Base-by-base conservation (phyloP, 1,140 invertebrate species). In the Platyscapa corneri region DNA sequence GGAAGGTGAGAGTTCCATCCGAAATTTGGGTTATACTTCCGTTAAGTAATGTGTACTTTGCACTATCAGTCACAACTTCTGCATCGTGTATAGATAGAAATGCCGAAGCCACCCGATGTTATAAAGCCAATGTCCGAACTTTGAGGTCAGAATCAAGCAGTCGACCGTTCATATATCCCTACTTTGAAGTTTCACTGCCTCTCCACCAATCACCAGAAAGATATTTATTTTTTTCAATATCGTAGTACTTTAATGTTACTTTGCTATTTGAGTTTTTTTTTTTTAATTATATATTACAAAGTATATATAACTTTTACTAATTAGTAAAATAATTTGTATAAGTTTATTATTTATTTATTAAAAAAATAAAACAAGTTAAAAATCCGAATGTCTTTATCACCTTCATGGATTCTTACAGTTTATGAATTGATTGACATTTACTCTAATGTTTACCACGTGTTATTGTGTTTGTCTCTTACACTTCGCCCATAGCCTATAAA, bases 11-110 rank as follows among this genome's bases (percentile, higher is more conserved):
- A 77, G 75, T 30, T 42, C 72, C 42, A 16, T 32, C 30, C 75
- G 27, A 77, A 83, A 86, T 88, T 80, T 60, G 88, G 87, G 87
- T 89, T 89, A 86, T 79, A 67, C 82, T 85, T 83, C 75, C 81
- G 75, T 49, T 79, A 67, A 72, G n/a, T 30, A 49, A 49, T 56
- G 49, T 30, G 46, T 64, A 72, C 78, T 75, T 65, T 76, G 42
- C 34, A 70, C 32, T 14, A 32, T 42, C 6, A 34, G 3, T 77
- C 34, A 8, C 14, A 37, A 20, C 10, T 20, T 23, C 3, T 7
- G 14, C 0, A n/a, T 32, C 42, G 75, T 10, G 0, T 34, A n/a
- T 53, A n/a, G 46, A 70, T 53, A 27, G 14, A n/a, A 18, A 27
- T 37, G 30, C n/a, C 75, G 42, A 3, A 12, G 32, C 3, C 2